Evolutionary conservation across 2,113 vertebrate genomes (phyloP), one percentile per base, ranked within the genome.

Genomic region (Hipposideros armiger): DNA sequence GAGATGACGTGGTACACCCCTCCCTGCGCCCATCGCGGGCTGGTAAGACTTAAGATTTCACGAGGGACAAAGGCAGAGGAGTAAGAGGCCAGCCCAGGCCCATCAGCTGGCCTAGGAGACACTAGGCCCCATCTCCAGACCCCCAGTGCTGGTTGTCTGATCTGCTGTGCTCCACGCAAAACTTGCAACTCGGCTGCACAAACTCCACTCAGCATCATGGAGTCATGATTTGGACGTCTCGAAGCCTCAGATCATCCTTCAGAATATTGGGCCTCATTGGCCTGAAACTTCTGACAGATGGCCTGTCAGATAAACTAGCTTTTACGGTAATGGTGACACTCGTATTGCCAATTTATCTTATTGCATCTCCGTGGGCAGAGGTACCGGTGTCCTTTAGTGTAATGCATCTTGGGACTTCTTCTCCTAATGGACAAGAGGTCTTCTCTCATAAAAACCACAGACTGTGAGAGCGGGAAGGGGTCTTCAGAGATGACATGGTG

Each of bases 231-330:
- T 4, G 67, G 87, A 54, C 76, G 78, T 40, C 45, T 74, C 3
- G 0, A 36, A 77, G 81, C 40, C 62, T 70, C 64, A 1, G 74
- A 40, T 50, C 40, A n/a, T 78, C 69, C 11, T 26, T 84, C 93
- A 90, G 78, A 40, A n/a, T 4, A 26, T 19, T 40, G 60, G 85
- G n/a, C 80, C 40, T 92, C 2, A 0, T 45, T 11, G 66, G 45
- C 76, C 73, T 8, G 24, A 77, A 69, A 81, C 77, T 83, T 69
- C 56, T n/a, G 32, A 94, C 80, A 28, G 92, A 92, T 52, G 22
- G 90, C 87, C 90, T 84, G 81, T 69, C 60, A 1, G 47, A 72
- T 52, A 70, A 89, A 77, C 81, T 52, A 42, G 96, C 74, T 94
- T 90, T 92, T 72, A 76, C 74, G 62, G 89, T 50, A 76, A 69